Evolutionary conservation across 2,888 invertebrate species (phyloP).

Genomic region (Leucania comma): DNA sequence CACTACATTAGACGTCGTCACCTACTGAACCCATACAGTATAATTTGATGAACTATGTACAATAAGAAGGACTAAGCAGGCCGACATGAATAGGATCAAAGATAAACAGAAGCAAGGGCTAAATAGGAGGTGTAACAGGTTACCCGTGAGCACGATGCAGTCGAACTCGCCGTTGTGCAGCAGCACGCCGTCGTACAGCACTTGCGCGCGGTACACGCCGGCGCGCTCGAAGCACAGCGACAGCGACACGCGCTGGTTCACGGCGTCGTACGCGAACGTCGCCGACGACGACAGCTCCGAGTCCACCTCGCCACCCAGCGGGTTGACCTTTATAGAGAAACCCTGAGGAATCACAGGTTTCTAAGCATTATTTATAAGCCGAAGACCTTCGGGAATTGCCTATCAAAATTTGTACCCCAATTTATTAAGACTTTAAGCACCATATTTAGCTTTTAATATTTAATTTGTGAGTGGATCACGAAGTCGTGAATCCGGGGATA

Average conservation of each 20-base stretch:
- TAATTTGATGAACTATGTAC: no score
- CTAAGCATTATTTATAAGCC: no score
- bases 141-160: conserved; percentile 97
- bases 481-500: not conserved
- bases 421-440: not conserved
- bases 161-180: conserved; percentile 97
- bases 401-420: not conserved
- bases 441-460: not conserved
- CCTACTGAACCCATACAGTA: no score
- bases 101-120: no score
- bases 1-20: no score
- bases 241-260: conserved; percentile 94
- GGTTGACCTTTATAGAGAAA: conserved; percentile 91
- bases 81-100: no score
- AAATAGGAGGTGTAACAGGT: not conserved
- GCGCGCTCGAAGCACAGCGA: conserved; percentile 95
- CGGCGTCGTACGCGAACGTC: conserved; percentile 94
- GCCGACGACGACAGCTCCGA: conserved; percentile 90
- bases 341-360: conserved; percentile 84
- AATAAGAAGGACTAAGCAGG: no score
- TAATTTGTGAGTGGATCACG: not conserved
- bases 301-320: conserved; percentile 91
- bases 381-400: no score
- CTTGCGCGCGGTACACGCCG: conserved; percentile 95
- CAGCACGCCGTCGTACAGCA: conserved; percentile 93